Percentiles rank a stretch among this genome's conserved stretches.
phyloP scores from a whole-genome alignment of 2,888 invertebrate genomes.

The Papilio elwesi region DNA sequence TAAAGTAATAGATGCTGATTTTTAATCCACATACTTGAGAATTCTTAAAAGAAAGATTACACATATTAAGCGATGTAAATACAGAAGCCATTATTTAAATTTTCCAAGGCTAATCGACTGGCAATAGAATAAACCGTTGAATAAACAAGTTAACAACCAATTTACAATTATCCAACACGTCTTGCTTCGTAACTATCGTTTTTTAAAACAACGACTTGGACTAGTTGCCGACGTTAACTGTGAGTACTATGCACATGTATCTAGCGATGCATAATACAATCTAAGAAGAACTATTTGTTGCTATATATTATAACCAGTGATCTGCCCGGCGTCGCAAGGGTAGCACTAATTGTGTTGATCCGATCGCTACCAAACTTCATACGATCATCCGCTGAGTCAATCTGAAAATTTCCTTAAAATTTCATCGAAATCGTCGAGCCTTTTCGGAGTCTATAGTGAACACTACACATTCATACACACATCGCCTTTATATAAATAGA shows the following conservation, averaged over 20 bases:
- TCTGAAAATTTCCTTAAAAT: no score
- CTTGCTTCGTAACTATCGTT: constrained; percentile 50
- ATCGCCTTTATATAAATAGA: no score
- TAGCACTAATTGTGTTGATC: no score
- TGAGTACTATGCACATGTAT: constrained; percentile 3
- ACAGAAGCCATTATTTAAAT: constrained; percentile 27
- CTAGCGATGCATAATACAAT: constrained; percentile 57
- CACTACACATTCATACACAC: no score
- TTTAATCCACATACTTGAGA: background rate
- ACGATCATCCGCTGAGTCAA: no score
- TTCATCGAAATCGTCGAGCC: no score
- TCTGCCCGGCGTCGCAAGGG: no score
- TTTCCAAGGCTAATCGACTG: constrained; percentile 21
- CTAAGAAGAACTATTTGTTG: constrained; percentile 4
- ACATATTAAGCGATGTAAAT: background rate
- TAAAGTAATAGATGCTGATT: background rate
- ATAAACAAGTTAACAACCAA: constrained; percentile 63
- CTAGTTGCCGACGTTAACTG: constrained; percentile 2
- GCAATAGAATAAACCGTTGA: constrained; percentile 51
- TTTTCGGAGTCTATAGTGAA: no score
- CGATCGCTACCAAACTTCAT: no score
- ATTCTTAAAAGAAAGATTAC: background rate
- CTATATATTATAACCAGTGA: background rate
- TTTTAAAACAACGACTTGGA: constrained; percentile 49
- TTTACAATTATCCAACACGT: constrained; percentile 61